phyloP scores from a whole-genome alignment of 1,140 invertebrate genomes.

The Drosophila nigromelanica region DNA sequence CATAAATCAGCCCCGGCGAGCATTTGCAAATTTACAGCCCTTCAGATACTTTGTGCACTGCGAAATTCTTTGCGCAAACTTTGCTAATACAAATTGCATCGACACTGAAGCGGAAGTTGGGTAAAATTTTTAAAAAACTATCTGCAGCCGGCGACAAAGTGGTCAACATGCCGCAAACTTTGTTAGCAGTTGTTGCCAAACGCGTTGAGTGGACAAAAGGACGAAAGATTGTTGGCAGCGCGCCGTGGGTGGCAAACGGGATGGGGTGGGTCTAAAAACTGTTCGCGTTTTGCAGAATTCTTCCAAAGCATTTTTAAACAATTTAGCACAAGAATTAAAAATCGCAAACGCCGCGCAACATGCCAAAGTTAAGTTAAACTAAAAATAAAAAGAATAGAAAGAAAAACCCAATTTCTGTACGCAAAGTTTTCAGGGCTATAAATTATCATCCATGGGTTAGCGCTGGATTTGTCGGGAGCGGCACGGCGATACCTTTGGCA shows the following conservation, averaged over 20 bases:
- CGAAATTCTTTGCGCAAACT: conserved; percentile 65
- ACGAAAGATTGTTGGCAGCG: background rate
- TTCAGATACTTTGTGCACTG: conserved; percentile 51
- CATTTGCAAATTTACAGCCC: conserved; percentile 73
- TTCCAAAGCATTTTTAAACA: conserved; percentile 81
- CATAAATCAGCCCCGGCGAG: conserved; percentile 67
- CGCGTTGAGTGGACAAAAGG: background rate
- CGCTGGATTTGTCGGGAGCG: background rate
- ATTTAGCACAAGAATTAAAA: conserved; percentile 82
- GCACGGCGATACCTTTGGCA: conserved; percentile 50
- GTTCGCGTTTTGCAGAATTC: conserved; percentile 61
- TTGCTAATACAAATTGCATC: conserved; percentile 80
- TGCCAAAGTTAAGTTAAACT: conserved; percentile 58
- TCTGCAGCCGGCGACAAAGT: conserved; percentile 70
- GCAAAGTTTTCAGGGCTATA: conserved; percentile 79
- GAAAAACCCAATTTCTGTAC: conserved; percentile 50
- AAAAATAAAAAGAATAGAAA: conserved; percentile 11
- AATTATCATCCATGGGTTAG: conserved; percentile 58
- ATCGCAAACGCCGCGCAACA: conserved; percentile 77
- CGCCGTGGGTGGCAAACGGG: background rate
- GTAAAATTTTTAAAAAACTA: conserved; percentile 39
- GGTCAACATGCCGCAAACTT: conserved; percentile 81
- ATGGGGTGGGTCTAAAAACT: conserved; percentile 40
- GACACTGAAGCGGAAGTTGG: conserved; percentile 74
- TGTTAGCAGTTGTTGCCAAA: conserved; percentile 59